Percentiles rank a stretch among this genome's conserved stretches.
phyloP scores from a whole-genome alignment of 2,797 vertebrate genomes.

The Neomorphus geoffroyi region DNA sequence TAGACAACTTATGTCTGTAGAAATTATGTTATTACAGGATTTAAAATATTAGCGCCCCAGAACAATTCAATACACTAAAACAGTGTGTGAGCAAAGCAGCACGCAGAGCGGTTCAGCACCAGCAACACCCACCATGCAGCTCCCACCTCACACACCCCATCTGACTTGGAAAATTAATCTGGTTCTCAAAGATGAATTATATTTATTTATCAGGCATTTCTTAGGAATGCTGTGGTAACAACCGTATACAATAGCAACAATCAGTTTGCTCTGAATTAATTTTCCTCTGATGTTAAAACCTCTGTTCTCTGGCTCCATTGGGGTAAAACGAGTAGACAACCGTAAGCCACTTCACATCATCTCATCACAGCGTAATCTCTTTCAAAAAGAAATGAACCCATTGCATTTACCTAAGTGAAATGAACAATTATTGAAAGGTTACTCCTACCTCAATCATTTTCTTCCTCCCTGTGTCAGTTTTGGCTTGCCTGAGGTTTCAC shows the following conservation, averaged over 20 bases:
- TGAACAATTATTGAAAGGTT: neutral
- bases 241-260: rapidly evolving
- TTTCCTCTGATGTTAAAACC: neutral
- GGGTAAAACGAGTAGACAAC: neutral
- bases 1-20: neutral
- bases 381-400: neutral
- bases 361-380: neutral
- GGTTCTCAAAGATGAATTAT: neutral
- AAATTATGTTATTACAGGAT: neutral
- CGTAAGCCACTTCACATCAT: neutral
- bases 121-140: neutral
- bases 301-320: rapidly evolving
- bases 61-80: neutral
- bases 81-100: neutral
- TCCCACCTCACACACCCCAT: neutral
- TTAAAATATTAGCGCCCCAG: neutral
- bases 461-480: neutral
- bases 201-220: neutral
- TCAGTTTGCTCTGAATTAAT: neutral
- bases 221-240: neutral
- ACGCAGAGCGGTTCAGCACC: neutral
- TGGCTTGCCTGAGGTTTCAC: neutral
- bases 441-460: neutral
- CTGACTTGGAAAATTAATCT: neutral
- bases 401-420: neutral